phyloP scores from a whole-genome alignment of 2,113 vertebrate genomes.

The Ageneiosus marmoratus region DNA sequence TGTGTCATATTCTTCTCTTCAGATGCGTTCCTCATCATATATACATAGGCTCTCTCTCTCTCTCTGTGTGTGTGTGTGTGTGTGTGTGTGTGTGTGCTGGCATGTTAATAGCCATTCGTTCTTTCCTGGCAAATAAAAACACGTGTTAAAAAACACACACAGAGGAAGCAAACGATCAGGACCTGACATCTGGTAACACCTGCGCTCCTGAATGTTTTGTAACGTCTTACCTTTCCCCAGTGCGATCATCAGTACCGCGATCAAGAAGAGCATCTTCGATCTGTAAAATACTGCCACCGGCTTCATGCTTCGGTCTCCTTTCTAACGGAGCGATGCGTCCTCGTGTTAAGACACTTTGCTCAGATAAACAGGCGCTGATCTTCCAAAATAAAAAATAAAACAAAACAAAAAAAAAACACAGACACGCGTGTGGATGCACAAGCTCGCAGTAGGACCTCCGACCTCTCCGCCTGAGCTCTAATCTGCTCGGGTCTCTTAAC shows the following conservation, averaged over 20 bases:
- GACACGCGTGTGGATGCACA: neutral
- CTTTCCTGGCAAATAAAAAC: neutral
- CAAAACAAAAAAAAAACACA: neutral
- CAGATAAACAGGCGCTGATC: neutral
- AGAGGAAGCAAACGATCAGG: neutral
- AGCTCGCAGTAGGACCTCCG: neutral
- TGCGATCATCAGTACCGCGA: slow-evolving; percentile 1
- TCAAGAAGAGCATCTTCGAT: neutral
- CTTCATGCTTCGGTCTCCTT: neutral
- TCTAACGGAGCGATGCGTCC: neutral
- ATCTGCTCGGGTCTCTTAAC: slow-evolving; percentile 1
- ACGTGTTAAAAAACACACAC: neutral
- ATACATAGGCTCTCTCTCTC: neutral
- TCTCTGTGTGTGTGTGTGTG: neutral
- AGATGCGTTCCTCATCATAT: neutral
- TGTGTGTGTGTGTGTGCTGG: neutral
- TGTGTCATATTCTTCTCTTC: neutral
- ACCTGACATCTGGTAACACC: neutral
- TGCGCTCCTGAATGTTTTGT: neutral
- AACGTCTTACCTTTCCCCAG: slow-evolving; percentile 1
- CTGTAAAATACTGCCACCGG: neutral
- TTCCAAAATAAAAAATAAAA: neutral
- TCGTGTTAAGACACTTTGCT: slow-evolving; percentile 6
- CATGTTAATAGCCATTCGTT: neutral
- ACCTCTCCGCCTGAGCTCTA: neutral